Percentiles rank a stretch among this genome's conserved stretches.
Evolutionary conservation across 2,113 vertebrate species (phyloP).

Genomic region (Campylorhamphus procurvoides): DNA sequence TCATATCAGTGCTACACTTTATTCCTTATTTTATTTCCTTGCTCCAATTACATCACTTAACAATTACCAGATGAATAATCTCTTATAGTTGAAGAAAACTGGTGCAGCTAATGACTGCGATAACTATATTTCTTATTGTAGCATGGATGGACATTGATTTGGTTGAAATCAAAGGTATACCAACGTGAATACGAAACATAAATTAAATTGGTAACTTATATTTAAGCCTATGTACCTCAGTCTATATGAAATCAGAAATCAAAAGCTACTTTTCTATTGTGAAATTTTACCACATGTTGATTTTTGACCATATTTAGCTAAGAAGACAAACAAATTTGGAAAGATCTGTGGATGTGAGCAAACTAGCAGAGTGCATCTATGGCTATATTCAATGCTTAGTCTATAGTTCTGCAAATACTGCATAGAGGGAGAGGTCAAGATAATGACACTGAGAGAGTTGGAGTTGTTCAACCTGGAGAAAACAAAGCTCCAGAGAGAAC

Average conservation of each 20-base stretch:
- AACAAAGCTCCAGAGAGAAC: neutral
- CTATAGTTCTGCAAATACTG: neutral
- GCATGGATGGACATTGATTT: neutral
- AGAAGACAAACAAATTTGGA: neutral
- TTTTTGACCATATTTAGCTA: neutral
- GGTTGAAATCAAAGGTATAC: neutral
- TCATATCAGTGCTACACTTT: neutral
- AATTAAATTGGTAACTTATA: neutral
- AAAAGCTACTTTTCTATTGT: neutral
- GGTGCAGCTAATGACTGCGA: neutral
- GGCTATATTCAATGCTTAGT: neutral
- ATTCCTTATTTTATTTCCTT: neutral
- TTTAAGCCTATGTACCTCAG: neutral
- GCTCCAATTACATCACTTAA: neutral
- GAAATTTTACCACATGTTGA: neutral
- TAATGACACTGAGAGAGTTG: fast-evolving
- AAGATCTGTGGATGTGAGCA: neutral
- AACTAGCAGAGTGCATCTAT: neutral
- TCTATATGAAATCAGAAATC: neutral
- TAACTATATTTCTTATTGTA: neutral
- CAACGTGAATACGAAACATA: neutral
- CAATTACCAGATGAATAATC: neutral
- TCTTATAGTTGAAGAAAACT: neutral
- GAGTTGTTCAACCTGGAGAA: neutral
- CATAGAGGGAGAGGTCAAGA: neutral